Evolutionary conservation across 2,888 invertebrate species (phyloP).

Genomic region (Eupelmus urozonus): DNA sequence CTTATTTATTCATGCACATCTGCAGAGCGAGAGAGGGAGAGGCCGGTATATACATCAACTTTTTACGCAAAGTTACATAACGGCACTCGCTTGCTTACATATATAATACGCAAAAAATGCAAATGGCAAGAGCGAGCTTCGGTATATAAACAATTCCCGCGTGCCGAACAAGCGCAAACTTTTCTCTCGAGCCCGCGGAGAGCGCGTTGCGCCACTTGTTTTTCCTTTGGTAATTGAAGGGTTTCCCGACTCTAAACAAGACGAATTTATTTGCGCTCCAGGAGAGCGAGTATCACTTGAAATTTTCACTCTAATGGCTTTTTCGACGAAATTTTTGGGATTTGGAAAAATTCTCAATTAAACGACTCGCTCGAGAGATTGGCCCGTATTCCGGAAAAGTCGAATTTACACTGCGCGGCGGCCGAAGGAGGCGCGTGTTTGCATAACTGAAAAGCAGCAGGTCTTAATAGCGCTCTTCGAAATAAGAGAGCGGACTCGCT

Average conservation of each 20-base stretch:
- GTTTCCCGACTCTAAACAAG: neutral
- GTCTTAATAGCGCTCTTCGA: too few relatives aligned
- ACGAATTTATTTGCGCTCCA: too few relatives aligned
- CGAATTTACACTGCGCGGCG: too few relatives aligned
- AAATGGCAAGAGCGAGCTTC: constrained; percentile 16
- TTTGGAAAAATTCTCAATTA: too few relatives aligned
- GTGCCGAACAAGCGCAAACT: neutral
- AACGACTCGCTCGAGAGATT: too few relatives aligned
- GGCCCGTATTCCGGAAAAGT: too few relatives aligned
- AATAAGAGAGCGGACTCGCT: neutral
- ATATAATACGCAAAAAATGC: constrained; percentile 43
- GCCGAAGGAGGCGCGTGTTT: too few relatives aligned
- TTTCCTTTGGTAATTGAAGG: neutral
- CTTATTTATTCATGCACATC: constrained; percentile 57
- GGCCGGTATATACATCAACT: constrained; percentile 19
- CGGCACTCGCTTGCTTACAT: constrained; percentile 20
- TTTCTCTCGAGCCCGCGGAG: neutral
- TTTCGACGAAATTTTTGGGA: too few relatives aligned
- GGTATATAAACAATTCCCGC: constrained; percentile 33
- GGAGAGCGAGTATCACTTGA: too few relatives aligned
- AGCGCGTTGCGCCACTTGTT: neutral
- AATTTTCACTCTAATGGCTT: too few relatives aligned
- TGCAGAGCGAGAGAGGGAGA: constrained; percentile 7
- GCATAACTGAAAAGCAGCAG: too few relatives aligned
- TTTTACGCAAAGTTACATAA: constrained; percentile 50